Conservation (phyloP, 2,888 invertebrate genomes). For the Diaphora mendica region DNA sequence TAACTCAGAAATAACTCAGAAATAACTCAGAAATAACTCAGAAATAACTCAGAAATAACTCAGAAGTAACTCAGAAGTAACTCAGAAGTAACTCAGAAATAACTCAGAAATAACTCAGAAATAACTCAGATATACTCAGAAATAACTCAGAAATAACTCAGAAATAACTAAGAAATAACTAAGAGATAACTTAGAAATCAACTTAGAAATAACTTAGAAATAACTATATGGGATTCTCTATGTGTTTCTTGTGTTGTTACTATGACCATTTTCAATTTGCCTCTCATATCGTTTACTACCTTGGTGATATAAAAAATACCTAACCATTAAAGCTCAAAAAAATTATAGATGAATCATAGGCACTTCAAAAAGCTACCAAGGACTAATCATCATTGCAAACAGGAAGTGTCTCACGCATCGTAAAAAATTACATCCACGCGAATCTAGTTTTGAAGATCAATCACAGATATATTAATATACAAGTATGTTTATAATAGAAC, state of each 20-base stretch:
- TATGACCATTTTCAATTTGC: neutral
- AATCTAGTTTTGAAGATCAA: slow-evolving; percentile 13
- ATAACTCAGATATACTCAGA: too few species aligned
- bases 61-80: too few species aligned
- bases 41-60: too few species aligned
- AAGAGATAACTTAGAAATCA: too few species aligned
- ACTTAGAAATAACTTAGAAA: too few species aligned
- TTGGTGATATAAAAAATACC: neutral
- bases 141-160: too few species aligned
- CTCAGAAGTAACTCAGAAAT: too few species aligned
- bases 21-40: too few species aligned
- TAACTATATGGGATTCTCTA: neutral
- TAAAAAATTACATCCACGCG: slow-evolving; percentile 7
- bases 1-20: too few species aligned
- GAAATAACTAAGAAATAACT: too few species aligned
- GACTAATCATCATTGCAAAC: slow-evolving; percentile 11
- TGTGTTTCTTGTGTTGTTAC: neutral
- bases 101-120: too few species aligned
- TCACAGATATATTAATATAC: slow-evolving; percentile 13
- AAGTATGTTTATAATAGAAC: neutral
- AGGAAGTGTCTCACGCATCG: slow-evolving; percentile 8
- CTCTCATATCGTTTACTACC: neutral
- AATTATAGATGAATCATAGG: neutral
- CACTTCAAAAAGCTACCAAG: slow-evolving; percentile 1
- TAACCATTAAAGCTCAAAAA: neutral